phyloP scores from a whole-genome alignment of 2,888 invertebrate species.

The Andrena camellia region DNA sequence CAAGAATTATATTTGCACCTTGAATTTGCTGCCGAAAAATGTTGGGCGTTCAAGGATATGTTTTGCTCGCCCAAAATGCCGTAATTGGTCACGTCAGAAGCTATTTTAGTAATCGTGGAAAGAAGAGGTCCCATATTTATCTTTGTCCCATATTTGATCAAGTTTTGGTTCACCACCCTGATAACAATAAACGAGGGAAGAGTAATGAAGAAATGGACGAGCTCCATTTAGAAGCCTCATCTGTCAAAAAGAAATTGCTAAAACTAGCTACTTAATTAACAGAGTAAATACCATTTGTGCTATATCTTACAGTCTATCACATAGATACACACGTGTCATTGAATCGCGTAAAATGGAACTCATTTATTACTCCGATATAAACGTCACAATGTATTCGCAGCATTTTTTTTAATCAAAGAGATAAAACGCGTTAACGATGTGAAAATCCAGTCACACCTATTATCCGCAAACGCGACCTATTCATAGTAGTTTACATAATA shows the following conservation, averaged over 20 bases:
- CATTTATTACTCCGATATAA: neutral
- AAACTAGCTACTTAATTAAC: constrained; percentile 12
- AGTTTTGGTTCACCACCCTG: neutral
- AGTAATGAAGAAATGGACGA: constrained; percentile 1
- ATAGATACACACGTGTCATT: neutral
- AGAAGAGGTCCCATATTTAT: neutral
- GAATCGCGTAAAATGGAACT: neutral
- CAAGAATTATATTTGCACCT: neutral
- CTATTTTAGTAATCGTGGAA: neutral
- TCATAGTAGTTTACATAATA: neutral
- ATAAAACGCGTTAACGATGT: neutral
- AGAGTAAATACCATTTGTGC: neutral
- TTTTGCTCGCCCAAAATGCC: neutral
- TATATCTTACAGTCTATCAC: neutral
- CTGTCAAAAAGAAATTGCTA: constrained; percentile 20
- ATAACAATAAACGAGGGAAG: neutral
- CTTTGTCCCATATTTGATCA: neutral
- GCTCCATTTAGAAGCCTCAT: constrained; percentile 16
- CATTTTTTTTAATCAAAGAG: neutral
- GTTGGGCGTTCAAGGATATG: neutral
- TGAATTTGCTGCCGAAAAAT: neutral
- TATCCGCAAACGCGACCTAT: neutral
- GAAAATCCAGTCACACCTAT: neutral
- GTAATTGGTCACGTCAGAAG: neutral
- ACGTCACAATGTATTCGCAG: neutral